A percentile compares a stretch with the other conserved stretches of the same genome.
phyloP scores from a whole-genome alignment of 2,113 vertebrate genomes.

The Megatriorchis doriae region DNA sequence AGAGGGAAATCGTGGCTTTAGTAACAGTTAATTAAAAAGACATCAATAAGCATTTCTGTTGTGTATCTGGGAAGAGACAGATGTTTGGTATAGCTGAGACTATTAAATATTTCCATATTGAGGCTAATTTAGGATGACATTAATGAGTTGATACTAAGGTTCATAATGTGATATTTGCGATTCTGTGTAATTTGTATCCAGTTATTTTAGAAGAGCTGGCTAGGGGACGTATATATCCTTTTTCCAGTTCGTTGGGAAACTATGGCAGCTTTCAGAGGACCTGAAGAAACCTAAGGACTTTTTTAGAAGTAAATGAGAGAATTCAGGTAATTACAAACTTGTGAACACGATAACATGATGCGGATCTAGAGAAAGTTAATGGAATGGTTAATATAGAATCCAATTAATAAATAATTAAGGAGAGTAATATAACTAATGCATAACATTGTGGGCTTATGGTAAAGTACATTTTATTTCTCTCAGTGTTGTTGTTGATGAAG shows the following conservation, averaged over 20 bases:
- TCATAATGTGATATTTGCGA: background rate
- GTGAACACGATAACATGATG: background rate
- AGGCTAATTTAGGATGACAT: constrained; percentile 24
- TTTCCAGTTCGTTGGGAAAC: background rate
- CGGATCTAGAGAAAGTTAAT: background rate
- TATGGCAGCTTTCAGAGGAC: background rate
- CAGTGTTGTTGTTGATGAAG: background rate
- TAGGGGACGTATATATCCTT: background rate
- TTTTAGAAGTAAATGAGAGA: background rate
- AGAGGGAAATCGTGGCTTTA: background rate
- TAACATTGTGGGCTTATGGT: background rate
- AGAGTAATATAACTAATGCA: background rate
- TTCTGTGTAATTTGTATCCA: background rate
- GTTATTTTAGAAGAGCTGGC: background rate
- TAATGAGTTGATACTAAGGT: background rate
- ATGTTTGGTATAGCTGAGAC: background rate
- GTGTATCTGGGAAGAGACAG: background rate
- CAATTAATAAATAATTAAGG: background rate
- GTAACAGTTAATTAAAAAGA: constrained; percentile 8
- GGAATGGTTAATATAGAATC: background rate
- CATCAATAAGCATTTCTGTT: constrained; percentile 30
- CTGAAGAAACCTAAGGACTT: background rate
- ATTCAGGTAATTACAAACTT: background rate
- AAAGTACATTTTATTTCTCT: background rate
- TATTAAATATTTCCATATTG: constrained; percentile 6